Evolutionary conservation across 2,113 vertebrate genomes (phyloP).

Genomic region (Phodopus roborovskii): DNA sequence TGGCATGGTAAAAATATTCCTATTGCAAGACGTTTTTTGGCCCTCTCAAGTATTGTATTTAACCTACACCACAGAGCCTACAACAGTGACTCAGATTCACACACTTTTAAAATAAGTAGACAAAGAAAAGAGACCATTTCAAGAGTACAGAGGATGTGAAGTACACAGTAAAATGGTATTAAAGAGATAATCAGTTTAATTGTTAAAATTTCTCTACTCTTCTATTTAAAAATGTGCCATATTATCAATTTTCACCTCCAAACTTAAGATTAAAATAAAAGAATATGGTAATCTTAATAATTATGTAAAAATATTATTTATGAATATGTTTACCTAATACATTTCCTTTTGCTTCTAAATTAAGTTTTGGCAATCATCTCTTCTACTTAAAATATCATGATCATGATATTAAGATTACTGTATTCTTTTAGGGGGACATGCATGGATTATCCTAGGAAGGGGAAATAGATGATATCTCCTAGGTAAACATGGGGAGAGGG

Average conservation of each 20-base stretch:
- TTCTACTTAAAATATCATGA: constrained; percentile 22
- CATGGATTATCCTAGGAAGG: too few species aligned
- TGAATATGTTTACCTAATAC: neutral
- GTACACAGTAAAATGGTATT: neutral
- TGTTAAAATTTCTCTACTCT: neutral
- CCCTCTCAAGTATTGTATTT: neutral
- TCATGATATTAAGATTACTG: too few species aligned
- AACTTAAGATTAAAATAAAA: neutral
- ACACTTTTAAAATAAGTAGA: neutral
- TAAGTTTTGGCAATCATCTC: neutral
- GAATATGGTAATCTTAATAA: neutral
- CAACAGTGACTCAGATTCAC: neutral
- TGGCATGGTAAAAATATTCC: neutral
- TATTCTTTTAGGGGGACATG: too few species aligned
- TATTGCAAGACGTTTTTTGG: neutral
- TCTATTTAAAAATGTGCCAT: neutral
- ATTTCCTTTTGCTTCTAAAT: neutral
- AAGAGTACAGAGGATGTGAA: neutral
- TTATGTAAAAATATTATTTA: neutral
- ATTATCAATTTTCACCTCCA: neutral
- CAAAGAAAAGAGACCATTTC: neutral
- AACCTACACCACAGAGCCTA: neutral
- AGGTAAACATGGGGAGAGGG: too few species aligned
- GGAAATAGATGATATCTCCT: too few species aligned
- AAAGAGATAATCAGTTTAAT: neutral